Evolutionary conservation across 2,113 vertebrate genomes (phyloP).

Genomic region (Rhynchopsitta pachyrhyncha): DNA sequence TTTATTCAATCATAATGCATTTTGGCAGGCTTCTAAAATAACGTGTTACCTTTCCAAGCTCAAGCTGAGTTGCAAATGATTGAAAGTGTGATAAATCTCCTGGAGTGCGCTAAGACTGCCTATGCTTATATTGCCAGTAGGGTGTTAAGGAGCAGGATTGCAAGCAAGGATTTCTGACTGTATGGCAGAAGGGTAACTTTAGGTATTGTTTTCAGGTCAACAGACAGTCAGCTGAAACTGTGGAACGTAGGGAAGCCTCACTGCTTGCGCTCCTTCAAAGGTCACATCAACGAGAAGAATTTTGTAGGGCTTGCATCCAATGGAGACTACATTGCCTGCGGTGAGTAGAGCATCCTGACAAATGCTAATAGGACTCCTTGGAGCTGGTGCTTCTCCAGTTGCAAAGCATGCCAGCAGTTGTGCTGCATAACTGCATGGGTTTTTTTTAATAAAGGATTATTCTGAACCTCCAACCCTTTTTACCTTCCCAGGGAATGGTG

Average conservation of each 20-base stretch:
- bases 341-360: constrained; percentile 70
- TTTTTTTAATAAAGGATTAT: background rate
- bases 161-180: background rate
- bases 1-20: background rate
- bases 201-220: constrained; percentile 81
- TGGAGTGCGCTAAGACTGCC: background rate
- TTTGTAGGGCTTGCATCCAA: constrained; percentile 97
- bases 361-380: fast-evolving
- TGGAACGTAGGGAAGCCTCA: constrained; percentile 99
- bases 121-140: background rate
- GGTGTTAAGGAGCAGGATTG: background rate
- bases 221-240: constrained; percentile 97
- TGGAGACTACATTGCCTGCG: constrained; percentile 97
- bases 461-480: background rate
- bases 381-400: background rate
- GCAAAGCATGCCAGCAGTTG: background rate
- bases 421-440: fast-evolving
- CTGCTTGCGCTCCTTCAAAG: constrained; percentile 97
- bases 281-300: constrained; percentile 99
- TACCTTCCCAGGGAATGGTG: background rate
- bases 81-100: constrained; percentile 3
- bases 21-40: constrained; percentile 17
- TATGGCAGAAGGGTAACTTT: background rate
- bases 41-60: background rate
- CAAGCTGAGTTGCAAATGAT: background rate